phyloP scores from a whole-genome alignment of 2,888 invertebrate genomes.

The Leptopterna dolabrata region DNA sequence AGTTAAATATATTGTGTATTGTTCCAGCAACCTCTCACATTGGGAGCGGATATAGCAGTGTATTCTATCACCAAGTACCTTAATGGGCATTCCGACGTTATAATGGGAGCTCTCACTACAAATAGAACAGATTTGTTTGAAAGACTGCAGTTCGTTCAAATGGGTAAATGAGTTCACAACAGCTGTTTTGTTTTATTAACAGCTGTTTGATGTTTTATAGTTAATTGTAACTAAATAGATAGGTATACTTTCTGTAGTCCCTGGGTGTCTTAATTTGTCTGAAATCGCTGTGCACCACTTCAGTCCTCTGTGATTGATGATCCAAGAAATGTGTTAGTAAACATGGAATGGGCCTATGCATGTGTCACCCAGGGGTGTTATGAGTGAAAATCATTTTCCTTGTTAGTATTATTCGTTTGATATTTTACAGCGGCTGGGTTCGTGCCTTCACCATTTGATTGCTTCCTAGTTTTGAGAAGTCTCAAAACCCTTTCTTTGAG shows the following conservation, averaged over 20 bases:
- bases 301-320: too few relatives aligned
- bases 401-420: too few relatives aligned
- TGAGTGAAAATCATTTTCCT: too few relatives aligned
- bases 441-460: slow-evolving; percentile 96
- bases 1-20: too few relatives aligned
- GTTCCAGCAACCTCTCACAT: slow-evolving; percentile 81
- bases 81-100: slow-evolving; percentile 97
- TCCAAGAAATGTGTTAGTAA: too few relatives aligned
- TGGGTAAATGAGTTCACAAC: slow-evolving; percentile 77
- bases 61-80: slow-evolving; percentile 98
- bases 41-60: slow-evolving; percentile 91
- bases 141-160: slow-evolving; percentile 85
- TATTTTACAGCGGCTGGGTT: slow-evolving; percentile 81
- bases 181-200: too few relatives aligned
- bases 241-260: too few relatives aligned
- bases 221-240: too few relatives aligned
- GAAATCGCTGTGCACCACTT: too few relatives aligned
- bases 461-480: slow-evolving; percentile 91
- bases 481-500: slow-evolving; percentile 92
- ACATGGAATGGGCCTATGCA: too few relatives aligned
- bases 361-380: too few relatives aligned
- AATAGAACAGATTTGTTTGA: slow-evolving; percentile 79
- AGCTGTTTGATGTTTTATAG: background rate
- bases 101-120: slow-evolving; percentile 91
- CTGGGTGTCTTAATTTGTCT: too few relatives aligned